These are phyloP conservation scores for Euzophera pinguis DNA, from an alignment of 2,888 invertebrate species.

Conservation along the genomic window DNA sequence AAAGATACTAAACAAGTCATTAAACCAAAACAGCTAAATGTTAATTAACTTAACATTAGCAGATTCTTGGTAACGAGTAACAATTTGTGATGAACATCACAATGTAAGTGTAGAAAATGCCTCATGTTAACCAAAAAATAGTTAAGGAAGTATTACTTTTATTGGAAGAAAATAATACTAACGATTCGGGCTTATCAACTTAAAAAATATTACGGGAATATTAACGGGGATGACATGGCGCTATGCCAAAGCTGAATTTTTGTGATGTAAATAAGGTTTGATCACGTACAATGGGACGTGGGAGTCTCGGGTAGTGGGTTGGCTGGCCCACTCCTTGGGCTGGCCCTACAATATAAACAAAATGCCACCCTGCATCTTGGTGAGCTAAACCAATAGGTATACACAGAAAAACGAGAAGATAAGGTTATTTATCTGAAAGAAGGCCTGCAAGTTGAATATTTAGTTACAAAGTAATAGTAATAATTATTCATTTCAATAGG, in stretches of 20 bases:
- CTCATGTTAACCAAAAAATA: no score
- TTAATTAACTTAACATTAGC: neutral
- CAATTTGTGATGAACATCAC: neutral
- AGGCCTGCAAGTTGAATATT: constrained; percentile 1
- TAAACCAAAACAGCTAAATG: constrained; percentile 1
- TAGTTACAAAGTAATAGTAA: no score
- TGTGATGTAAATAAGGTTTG: constrained; percentile 74
- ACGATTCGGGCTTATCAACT: constrained; percentile 21
- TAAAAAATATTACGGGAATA: constrained; percentile 29
- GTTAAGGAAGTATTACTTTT: no score
- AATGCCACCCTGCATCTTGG: constrained; percentile 46
- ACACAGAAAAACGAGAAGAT: constrained; percentile 17
- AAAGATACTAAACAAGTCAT: constrained; percentile 1
- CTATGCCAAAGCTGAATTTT: constrained; percentile 62
- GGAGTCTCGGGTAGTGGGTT: constrained; percentile 57
- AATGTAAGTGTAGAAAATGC: neutral
- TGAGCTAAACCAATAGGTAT: constrained; percentile 34
- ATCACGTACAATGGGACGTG: constrained; percentile 66
- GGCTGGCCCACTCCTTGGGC: no score
- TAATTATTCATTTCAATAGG: no score
- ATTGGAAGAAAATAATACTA: neutral
- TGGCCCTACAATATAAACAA: constrained; percentile 54
- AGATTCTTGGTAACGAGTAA: neutral
- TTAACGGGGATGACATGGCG: constrained; percentile 50
- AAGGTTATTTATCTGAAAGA: neutral